Evolutionary conservation across 2,888 invertebrate genomes (phyloP), one percentile per base, ranked within the genome.

Genomic region (Agonopterix heracliana): DNA sequence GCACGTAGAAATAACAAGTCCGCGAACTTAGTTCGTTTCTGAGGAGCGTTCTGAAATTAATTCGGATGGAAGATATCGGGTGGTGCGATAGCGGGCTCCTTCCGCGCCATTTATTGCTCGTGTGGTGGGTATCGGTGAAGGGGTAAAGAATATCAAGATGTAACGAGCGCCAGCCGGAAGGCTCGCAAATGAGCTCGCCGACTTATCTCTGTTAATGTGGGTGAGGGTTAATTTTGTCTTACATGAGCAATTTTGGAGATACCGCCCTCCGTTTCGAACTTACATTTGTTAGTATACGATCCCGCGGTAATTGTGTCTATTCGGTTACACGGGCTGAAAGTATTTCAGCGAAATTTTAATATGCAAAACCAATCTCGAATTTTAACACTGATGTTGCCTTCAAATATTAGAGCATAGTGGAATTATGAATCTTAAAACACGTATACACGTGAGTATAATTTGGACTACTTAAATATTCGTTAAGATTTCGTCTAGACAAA

Each of bases 111-210:
- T 88, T 87, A 88, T 87, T 84, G 88, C 85, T 86, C 83, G 84
- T 85, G 86, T 85, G 85, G 86, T 80, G 71, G 74, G 81, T 81
- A 81, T 82, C 85, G 83, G 83, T 69, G 78, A 85, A 86, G 86
- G 85, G 87, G 86, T 86, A 87, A 87, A 88, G 87, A 88, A 87
- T 87, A 88, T 88, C 86, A 84, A 87, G 87, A 87, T 87, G 83
- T 83, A 86, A 82, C 85, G 82, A 82, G 80, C 83, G 62, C 74
- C 79, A 78, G 84, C 85, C 87, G 86, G 86, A 86, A 87, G 87
- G 86, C 85, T 79, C 84, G 86, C 87, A 88, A 88, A 87, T 88
- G 87, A 88, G 88, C 88, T 84, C 83, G 74, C 78, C 81, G 85
- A 88, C 82, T 88, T 88, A 88, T 88, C 87, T 86, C 77, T 72